Evolutionary conservation across 2,888 invertebrate genomes (phyloP).

Genomic region (Tinea semifulvella): DNA sequence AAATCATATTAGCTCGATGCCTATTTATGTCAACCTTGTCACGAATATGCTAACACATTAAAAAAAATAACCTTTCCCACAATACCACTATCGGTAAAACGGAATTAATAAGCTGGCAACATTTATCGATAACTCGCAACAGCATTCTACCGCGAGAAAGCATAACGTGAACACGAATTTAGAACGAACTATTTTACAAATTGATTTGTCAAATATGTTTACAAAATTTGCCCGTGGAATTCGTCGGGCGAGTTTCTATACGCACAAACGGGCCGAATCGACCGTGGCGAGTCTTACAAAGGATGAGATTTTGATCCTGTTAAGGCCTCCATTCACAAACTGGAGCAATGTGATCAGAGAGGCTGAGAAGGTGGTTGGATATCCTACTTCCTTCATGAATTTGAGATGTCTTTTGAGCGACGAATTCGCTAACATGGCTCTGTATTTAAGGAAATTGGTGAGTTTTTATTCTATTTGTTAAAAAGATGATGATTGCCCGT

Average conservation of each 20-base stretch:
- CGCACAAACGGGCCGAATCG: conserved; percentile 51
- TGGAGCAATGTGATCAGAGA: conserved; percentile 58
- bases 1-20: no score
- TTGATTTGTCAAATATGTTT: no score
- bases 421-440: conserved; percentile 67
- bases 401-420: conserved; percentile 67
- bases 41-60: no score
- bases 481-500: not conserved
- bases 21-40: no score
- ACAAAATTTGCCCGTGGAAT: conserved; percentile 16
- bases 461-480: conserved; percentile 29
- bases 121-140: conserved; percentile 13
- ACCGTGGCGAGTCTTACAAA: conserved; percentile 56
- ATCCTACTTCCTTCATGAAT: conserved; percentile 69
- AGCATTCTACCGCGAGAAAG: conserved; percentile 18
- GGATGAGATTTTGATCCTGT: conserved; percentile 50
- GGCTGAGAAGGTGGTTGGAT: conserved; percentile 61
- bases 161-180: not conserved
- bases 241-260: conserved; percentile 40
- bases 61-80: no score
- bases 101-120: no score
- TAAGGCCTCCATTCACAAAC: conserved; percentile 53
- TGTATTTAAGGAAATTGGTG: conserved; percentile 60
- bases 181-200: not conserved
- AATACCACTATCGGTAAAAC: no score